Base-by-base conservation (phyloP, 2,888 invertebrate genomes). In the Aspidiotus rigidus region DNA sequence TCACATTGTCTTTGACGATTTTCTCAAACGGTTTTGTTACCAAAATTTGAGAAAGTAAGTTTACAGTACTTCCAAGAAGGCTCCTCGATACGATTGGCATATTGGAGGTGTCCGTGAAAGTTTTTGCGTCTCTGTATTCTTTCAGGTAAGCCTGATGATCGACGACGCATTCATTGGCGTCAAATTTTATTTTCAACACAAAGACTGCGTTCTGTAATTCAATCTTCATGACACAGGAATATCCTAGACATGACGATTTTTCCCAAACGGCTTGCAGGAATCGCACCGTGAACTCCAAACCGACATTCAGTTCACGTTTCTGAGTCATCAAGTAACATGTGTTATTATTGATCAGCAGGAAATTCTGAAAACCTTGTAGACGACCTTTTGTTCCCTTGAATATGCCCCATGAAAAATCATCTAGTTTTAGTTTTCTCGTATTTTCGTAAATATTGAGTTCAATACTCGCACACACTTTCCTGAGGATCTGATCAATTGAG, bases 361-460 rank as follows among this genome's bases (percentile, higher is more conserved):
- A 66, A 44, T 66, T 39, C 13, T 16, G 39, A n/a, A 66, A 44
- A n/a, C 66, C 66, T 44, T 44, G 59, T 49, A 66, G 49, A 10
- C 59, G 59, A 28, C 66, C 66, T 10, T 8, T 16, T 28, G 59
- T 49, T 15, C 66, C 66, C 49, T 28, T 49, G 60, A 66, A 60
- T 41, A 66, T 59, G 17, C 59, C 59, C 59, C 66, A 66, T 11
- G 59, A 59, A 49, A 66, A 66, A 40, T 66, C 66, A 13, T 66
- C 66, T 39, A 66, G 44, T 9, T 60, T 59, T 7, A 66, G 53
- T 66, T 66, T 59, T 7, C 66, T 59, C 53, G 66, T 42, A 59
- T 66, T 66, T 15, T 66, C 57, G 7, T 13, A 40, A 15, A 66
- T 66, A 11, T 66, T 66, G 8, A 49, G n/a, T 6, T 17, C 17